phyloP scores from a whole-genome alignment of 2,113 vertebrate species.

The Saccopteryx leptura region DNA sequence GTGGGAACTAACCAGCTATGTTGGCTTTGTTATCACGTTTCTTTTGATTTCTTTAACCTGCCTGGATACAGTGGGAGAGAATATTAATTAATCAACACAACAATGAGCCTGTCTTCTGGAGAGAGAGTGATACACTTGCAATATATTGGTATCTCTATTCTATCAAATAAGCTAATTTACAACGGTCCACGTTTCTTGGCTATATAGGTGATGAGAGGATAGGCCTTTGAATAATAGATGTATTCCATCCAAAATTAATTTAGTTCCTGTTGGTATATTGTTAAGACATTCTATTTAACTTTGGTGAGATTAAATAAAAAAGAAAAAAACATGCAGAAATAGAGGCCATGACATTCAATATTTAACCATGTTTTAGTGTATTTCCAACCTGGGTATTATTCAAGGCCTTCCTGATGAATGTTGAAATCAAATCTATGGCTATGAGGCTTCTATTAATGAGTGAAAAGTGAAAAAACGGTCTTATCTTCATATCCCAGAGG shows the following conservation, averaged over 20 bases:
- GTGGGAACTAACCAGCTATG: conserved; percentile 17
- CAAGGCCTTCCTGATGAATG: not conserved
- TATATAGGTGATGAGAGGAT: not conserved
- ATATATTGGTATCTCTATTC: not conserved
- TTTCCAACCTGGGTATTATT: not conserved
- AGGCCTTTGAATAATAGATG: not conserved
- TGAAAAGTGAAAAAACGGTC: not conserved
- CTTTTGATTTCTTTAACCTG: conserved; percentile 64
- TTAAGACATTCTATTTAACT: conserved; percentile 32
- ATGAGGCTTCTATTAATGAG: not conserved
- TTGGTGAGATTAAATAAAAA: not conserved
- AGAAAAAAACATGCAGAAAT: not conserved
- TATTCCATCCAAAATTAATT: conserved; percentile 51
- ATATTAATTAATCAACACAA: conserved; percentile 68
- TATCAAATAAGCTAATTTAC: conserved; percentile 49
- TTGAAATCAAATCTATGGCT: not conserved
- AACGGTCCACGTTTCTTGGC: not conserved
- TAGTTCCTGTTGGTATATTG: not conserved
- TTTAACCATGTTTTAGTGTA: conserved; percentile 28
- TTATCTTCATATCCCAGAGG: not conserved
- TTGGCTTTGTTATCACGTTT: conserved; percentile 27
- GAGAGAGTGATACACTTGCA: not conserved
- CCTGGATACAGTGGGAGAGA: not conserved
- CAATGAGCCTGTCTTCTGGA: conserved; percentile 30
- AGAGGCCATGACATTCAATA: not conserved